A percentile compares a stretch with the other conserved stretches of the same genome.
Evolutionary conservation across 1,140 invertebrate genomes (phyloP).

Genomic region (Pseudomyrmex cubaensis): DNA sequence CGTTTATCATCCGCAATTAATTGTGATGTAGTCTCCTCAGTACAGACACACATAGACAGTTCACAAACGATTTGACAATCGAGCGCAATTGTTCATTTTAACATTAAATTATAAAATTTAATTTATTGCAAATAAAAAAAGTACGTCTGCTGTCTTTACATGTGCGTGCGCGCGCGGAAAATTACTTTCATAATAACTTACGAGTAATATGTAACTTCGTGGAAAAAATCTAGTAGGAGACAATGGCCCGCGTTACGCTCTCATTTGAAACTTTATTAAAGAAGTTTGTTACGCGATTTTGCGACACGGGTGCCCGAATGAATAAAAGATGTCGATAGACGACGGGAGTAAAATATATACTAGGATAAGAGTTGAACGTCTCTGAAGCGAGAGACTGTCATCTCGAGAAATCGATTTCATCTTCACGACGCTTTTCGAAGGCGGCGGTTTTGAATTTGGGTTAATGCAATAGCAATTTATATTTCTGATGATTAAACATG

Average conservation of each 20-base stretch:
- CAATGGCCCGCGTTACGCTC: slow-evolving; percentile 20
- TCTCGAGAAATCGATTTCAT: slow-evolving; percentile 53
- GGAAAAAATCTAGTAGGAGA: background rate
- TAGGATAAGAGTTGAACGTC: slow-evolving; percentile 48
- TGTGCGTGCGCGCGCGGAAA: too few relatives aligned
- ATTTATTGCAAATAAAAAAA: background rate
- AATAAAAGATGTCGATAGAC: slow-evolving; percentile 60
- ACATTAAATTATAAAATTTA: background rate
- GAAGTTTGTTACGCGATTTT: slow-evolving; percentile 59
- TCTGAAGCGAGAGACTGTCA: slow-evolving; percentile 13
- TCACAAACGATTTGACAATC: background rate
- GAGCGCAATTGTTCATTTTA: background rate
- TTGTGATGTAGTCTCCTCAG: background rate
- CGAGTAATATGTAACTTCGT: slow-evolving; percentile 2
- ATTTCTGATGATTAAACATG: background rate
- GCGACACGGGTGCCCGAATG: slow-evolving; percentile 47
- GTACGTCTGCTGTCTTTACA: background rate
- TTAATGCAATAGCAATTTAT: slow-evolving; percentile 22
- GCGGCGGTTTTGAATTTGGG: slow-evolving; percentile 9
- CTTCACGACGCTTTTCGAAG: slow-evolving; percentile 16
- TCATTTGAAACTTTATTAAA: slow-evolving; percentile 58
- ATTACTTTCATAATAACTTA: slow-evolving; percentile 1
- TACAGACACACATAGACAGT: background rate
- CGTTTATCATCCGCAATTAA: background rate
- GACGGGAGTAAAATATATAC: slow-evolving; percentile 57